Conservation (phyloP, 2,113 vertebrate species). For the Cariama cristata region DNA sequence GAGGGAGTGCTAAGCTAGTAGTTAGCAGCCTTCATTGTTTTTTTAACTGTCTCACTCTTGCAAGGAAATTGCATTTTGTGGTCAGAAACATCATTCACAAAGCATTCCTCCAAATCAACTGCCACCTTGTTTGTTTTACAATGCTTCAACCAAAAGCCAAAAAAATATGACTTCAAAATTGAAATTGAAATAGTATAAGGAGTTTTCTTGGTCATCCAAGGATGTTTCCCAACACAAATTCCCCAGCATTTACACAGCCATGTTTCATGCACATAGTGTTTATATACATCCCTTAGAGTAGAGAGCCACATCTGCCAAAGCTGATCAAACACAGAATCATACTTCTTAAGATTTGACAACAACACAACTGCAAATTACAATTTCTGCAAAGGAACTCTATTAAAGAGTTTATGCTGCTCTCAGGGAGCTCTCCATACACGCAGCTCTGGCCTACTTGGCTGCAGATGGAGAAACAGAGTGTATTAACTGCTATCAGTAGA, state of each 20-base stretch:
- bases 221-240: not conserved
- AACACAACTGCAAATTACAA: not conserved
- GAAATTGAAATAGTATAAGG: not conserved
- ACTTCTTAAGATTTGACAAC: not conserved
- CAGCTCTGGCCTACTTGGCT: not conserved
- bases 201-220: not conserved
- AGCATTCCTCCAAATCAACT: not conserved
- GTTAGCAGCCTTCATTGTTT: not conserved
- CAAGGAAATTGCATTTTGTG: not conserved
- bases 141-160: not conserved
- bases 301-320: not conserved
- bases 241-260: not conserved
- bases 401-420: not conserved
- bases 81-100: not conserved
- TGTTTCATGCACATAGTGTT: not conserved
- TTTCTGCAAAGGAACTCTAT: not conserved
- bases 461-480: not conserved
- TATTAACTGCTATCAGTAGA: not conserved
- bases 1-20: not conserved
- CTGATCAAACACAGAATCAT: not conserved
- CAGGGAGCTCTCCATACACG: not conserved
- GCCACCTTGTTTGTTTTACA: not conserved
- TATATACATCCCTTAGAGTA: not conserved
- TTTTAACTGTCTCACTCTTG: not conserved
- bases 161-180: not conserved